Base-by-base conservation (phyloP, 2,797 vertebrate genomes). In the Trematomus bernacchii region DNA sequence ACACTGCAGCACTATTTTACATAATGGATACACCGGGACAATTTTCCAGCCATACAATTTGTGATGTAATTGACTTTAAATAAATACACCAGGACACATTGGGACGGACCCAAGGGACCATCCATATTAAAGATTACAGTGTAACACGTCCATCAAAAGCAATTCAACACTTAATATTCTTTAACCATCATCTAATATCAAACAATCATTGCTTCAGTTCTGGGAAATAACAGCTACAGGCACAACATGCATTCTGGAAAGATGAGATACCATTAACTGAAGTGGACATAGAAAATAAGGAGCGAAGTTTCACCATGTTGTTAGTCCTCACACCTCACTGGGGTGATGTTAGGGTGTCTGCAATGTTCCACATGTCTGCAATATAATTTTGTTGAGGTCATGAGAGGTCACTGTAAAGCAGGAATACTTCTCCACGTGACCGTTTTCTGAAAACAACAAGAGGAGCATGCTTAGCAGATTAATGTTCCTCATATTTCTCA, bases 361-460 rank as follows among this genome's bases (percentile, higher is more conserved):
- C 50, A 71, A 48, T 23, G 62, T 57, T 57, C 73, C 43, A 47
- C 53, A 53, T 46, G 63, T 63, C 82, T 48, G 64, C 52, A 51
- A 77, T 37, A 64, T 51, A 83, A 83, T 73, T 46, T 27, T 71
- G 54, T 77, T 1, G 23, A 76, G 74, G 58, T 76, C 75, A 60
- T 19, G 43, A 54, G 47, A 66, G 52, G n/a, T 23, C 8, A 1
- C 65, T 30, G 9, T 19, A n/a, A 66, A 68, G 54, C 71, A 60
- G 66, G 47, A 55, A 75, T 66, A 55, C 52, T 33, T 57, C n/a
- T 62, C 13, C 14, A 66, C 2, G 11, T 79, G 66, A 77, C 60
- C 55, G 66, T 62, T 64, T 76, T 85, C 46, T 46, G 37, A 53
- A 76, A 81, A 80, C 27, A 18, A 33, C 42, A 59, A 37, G 23